Evolutionary conservation across 2,113 vertebrate species (phyloP), one percentile per base, ranked within the genome.

Genomic region (Sebastes schlegelii): DNA sequence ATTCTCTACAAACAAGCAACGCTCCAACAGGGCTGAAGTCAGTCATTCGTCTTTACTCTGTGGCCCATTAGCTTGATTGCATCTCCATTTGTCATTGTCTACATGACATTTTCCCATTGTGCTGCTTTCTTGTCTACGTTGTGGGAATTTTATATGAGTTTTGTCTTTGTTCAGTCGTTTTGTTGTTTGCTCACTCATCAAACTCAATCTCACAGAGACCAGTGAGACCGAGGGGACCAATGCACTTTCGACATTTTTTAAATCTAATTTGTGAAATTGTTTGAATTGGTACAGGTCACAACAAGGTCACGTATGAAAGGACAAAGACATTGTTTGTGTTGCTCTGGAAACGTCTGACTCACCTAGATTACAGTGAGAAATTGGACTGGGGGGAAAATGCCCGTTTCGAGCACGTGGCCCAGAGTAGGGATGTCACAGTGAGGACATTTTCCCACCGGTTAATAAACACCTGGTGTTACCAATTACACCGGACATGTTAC

Each of bases 21-120:
- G 16, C 52, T 79, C 78, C 19, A 13, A 26, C 26, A 16, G 62
- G 19, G 79, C 51, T 67, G 68, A 52, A 77, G 42, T 46, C 40
- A 79, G n/a, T 63, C 14, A 10, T 57, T 67, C 21, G 11, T 43
- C 42, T 82, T 85, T 26, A 5, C 34, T 86, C 63, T 16, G 67
- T 11, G 21, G 65, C 69, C 76, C 84, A 87, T 92, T 83, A 86
- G 75, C 77, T 80, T 69, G 84, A 90, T 85, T 86, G 79, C 82
- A 58, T 89, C 73, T 74, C 52, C 80, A 80, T 91, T 89, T 90
- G 78, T 89, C 72, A 83, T 70, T 52, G 68, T 85, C 71, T 71
- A 61, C 21, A 65, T 72, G 86, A 77, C 85, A 75, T 87, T 80
- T 80, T 83, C 57, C 4, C 64, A 67, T 66, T 1, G 9, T 66